Evolutionary conservation across 2,797 vertebrate species (phyloP).

Genomic region (Pipistrellus pygmaeus): DNA sequence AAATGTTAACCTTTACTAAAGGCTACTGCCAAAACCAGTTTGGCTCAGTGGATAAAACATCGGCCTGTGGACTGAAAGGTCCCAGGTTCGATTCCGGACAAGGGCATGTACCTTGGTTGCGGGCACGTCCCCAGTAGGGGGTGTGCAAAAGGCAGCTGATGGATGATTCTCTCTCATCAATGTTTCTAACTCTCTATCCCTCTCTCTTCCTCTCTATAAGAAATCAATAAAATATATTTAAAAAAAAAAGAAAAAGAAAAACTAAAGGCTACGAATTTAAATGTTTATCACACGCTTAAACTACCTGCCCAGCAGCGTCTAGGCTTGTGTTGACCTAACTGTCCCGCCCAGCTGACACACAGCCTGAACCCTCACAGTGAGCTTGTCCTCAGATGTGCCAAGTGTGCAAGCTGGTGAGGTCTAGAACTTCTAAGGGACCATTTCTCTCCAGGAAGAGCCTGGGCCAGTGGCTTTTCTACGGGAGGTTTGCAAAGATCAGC

Average conservation of each 20-base stretch:
- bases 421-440: neutral
- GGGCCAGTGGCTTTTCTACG: neutral
- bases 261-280: neutral
- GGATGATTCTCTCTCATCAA: too few species aligned
- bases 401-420: neutral
- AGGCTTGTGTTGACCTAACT: neutral
- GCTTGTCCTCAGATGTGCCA: neutral
- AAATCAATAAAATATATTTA: too few species aligned
- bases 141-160: too few species aligned
- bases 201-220: too few species aligned
- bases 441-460: neutral
- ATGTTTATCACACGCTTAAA: neutral
- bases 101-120: too few species aligned
- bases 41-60: too few species aligned
- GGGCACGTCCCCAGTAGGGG: too few species aligned
- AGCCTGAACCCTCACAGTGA: neutral
- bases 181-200: too few species aligned
- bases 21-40: neutral
- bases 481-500: conserved; percentile 64
- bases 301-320: neutral
- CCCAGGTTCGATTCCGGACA: too few species aligned
- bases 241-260: too few species aligned
- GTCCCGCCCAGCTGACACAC: neutral
- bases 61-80: too few species aligned
- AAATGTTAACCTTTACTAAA: neutral